Evolutionary conservation across 2,113 vertebrate genomes (phyloP).

Genomic region (Protomyctophum bolini): DNA sequence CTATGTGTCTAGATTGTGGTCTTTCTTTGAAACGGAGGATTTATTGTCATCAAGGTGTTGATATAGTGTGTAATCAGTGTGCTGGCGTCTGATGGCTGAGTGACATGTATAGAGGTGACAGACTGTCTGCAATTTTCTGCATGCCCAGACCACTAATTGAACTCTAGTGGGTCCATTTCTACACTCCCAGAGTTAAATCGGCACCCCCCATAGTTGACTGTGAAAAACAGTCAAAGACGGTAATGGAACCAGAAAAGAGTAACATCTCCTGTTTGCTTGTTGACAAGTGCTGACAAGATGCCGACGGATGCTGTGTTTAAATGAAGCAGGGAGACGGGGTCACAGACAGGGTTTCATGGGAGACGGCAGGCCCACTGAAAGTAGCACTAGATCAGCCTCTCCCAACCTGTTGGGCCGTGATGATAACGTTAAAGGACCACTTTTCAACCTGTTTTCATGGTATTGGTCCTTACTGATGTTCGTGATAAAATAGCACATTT

Average conservation of each 20-base stretch:
- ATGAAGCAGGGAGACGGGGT: conserved; percentile 53
- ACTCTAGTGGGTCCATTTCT: no score
- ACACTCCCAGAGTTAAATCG: no score
- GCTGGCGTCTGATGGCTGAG: conserved; percentile 16
- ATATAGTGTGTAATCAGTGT: conserved; percentile 34
- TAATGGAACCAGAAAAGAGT: conserved; percentile 73
- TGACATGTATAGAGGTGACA: conserved; percentile 31
- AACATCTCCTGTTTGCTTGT: conserved; percentile 68
- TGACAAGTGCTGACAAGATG: conserved; percentile 61
- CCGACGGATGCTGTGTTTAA: conserved; percentile 55
- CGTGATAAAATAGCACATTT: no score
- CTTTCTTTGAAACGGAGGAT: conserved; percentile 39
- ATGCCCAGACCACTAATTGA: not conserved
- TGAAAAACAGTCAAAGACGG: conserved; percentile 53
- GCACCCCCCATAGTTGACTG: not conserved
- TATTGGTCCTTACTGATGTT: no score
- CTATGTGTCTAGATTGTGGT: conserved; percentile 10
- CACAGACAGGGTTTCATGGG: conserved; percentile 50
- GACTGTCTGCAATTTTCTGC: conserved; percentile 21
- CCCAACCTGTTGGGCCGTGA: no score
- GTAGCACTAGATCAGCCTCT: not conserved
- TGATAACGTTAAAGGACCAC: no score
- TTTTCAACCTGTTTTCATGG: no score
- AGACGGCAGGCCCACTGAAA: conserved; percentile 43
- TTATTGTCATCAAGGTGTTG: conserved; percentile 41